phyloP scores from a whole-genome alignment of 2,888 invertebrate species.

The Trissolcus japonicus region DNA sequence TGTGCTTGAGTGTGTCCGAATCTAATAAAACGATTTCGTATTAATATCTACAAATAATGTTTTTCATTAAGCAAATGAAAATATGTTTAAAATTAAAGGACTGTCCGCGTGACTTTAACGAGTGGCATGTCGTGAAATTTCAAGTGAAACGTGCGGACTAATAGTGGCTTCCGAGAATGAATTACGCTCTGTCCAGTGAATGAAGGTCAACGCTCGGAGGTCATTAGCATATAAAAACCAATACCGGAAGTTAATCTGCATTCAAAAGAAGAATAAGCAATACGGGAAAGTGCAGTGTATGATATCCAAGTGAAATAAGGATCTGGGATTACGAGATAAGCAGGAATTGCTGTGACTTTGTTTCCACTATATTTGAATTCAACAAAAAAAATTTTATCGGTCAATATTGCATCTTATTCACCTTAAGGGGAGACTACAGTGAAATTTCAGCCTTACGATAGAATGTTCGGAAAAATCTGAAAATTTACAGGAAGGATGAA shows the following conservation, averaged over 20 bases:
- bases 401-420: too few relatives aligned
- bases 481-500: too few relatives aligned
- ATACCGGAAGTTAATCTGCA: conserved; percentile 34
- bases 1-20: too few relatives aligned
- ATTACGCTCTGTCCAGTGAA: conserved; percentile 2
- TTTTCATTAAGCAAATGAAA: too few relatives aligned
- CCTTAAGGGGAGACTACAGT: too few relatives aligned
- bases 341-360: conserved; percentile 43
- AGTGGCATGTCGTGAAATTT: conserved; percentile 42
- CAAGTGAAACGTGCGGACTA: conserved; percentile 29
- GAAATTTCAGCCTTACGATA: too few relatives aligned
- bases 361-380: too few relatives aligned
- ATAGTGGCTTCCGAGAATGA: conserved; percentile 19
- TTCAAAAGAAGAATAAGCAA: conserved; percentile 29
- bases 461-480: too few relatives aligned
- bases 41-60: too few relatives aligned
- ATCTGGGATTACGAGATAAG: too few relatives aligned
- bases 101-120: conserved; percentile 37
- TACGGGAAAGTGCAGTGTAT: conserved; percentile 57
- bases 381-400: too few relatives aligned
- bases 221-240: conserved; percentile 37
- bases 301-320: conserved; percentile 46
- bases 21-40: too few relatives aligned
- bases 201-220: conserved; percentile 44
- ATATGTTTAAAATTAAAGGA: conserved; percentile 6